Conservation (phyloP, 1,140 invertebrate species). For the Drosophila tristis region DNA sequence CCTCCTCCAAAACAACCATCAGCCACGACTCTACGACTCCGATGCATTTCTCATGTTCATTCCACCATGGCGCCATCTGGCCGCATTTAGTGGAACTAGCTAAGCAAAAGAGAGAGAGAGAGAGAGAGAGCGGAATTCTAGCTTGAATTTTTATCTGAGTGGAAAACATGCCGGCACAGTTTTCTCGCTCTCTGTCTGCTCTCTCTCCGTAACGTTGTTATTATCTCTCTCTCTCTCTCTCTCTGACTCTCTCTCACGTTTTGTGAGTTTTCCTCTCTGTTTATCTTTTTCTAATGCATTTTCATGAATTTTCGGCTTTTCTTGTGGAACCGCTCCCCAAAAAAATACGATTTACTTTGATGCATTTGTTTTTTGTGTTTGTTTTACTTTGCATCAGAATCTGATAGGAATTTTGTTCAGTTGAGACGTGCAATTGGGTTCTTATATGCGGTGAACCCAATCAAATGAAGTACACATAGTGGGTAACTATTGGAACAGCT, state of each 20-base stretch:
- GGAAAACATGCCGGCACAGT: conserved; percentile 14
- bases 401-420: conserved; percentile 50
- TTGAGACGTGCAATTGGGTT: conserved; percentile 6
- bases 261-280: conserved; percentile 54
- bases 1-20: conserved; percentile 18
- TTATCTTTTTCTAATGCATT: conserved; percentile 66
- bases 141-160: conserved; percentile 22
- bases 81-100: conserved; percentile 53
- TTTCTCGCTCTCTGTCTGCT: conserved; percentile 5
- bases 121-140: conserved; percentile 28
- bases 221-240: conserved; percentile 3
- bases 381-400: conserved; percentile 29
- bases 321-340: conserved; percentile 69
- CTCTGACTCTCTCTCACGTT: neutral
- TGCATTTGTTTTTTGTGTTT: conserved; percentile 29
- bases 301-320: conserved; percentile 44
- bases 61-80: conserved; percentile 58
- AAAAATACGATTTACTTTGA: conserved; percentile 61
- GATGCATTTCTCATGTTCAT: conserved; percentile 52
- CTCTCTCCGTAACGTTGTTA: neutral
- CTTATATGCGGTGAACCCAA: conserved; percentile 4
- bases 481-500: too few species aligned
- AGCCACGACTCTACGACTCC: neutral
- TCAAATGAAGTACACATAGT: too few species aligned
- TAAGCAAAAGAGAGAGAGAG: conserved; percentile 6